Conservation (phyloP, 2,113 vertebrate species). For the Nannospalax galili region DNA sequence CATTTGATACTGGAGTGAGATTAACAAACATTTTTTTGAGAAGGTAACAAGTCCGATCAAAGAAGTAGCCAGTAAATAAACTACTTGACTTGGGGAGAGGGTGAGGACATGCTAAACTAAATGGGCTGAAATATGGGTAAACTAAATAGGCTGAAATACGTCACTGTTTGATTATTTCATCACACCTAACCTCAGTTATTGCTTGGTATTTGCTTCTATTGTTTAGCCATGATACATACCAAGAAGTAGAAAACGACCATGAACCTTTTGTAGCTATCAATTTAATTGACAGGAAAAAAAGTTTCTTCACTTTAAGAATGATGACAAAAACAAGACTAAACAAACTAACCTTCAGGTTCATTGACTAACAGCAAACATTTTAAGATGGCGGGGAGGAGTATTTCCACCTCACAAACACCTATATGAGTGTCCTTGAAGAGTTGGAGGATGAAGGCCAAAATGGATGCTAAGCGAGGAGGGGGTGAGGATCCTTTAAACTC, state of each 20-base stretch:
- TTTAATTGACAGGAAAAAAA: background rate
- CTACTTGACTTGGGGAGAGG: background rate
- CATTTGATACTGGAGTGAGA: background rate
- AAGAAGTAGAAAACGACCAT: background rate
- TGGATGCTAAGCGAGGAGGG: constrained; percentile 89
- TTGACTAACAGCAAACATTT: constrained; percentile 93
- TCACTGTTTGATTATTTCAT: constrained; percentile 24
- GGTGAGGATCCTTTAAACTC: constrained; percentile 92
- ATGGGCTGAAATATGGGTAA: too few relatives aligned
- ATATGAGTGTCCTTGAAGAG: constrained; percentile 88
- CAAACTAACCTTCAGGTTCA: constrained; percentile 91
- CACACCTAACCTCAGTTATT: background rate
- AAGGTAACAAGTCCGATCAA: constrained; percentile 16
- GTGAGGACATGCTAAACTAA: background rate
- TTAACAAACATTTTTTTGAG: constrained; percentile 42
- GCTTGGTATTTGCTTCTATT: background rate
- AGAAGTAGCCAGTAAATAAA: constrained; percentile 23
- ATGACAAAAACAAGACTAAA: constrained; percentile 58
- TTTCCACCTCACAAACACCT: constrained; percentile 86
- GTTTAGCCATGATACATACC: background rate
- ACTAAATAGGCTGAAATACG: background rate
- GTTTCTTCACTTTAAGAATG: background rate
- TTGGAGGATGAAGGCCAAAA: constrained; percentile 91
- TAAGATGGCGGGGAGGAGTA: constrained; percentile 89
- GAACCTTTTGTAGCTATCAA: background rate